Evolutionary conservation across 1,140 invertebrate species (phyloP).

Genomic region (Lasaia peninsularis): DNA sequence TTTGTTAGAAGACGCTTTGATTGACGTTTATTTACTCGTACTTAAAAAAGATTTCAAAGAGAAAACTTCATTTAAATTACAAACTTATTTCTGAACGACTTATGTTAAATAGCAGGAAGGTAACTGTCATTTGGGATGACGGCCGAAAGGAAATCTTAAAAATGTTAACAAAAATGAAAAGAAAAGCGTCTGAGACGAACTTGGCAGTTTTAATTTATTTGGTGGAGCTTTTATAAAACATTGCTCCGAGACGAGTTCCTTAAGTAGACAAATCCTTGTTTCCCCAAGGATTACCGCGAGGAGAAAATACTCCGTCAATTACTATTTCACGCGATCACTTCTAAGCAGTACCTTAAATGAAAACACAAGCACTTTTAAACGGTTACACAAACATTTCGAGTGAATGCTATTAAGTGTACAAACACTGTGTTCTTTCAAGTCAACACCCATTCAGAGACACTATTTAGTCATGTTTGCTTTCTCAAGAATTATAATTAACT

Average conservation of each 20-base stretch:
- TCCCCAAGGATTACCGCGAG: slow-evolving; percentile 22
- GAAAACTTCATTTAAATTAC: not conserved
- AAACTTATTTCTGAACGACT: not conserved
- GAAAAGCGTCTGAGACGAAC: not conserved
- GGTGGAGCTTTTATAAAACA: slow-evolving; percentile 12
- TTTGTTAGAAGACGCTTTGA: not conserved
- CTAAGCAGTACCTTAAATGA: not conserved
- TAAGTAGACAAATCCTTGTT: slow-evolving; percentile 26
- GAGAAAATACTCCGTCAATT: slow-evolving; percentile 18
- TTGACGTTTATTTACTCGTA: not conserved
- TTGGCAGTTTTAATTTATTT: slow-evolving; percentile 12
- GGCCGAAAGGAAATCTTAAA: not conserved
- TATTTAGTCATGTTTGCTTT: slow-evolving; percentile 10
- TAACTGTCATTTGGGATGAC: not conserved
- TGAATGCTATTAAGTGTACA: slow-evolving; percentile 4
- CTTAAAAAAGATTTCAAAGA: not conserved
- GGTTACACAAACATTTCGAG: not conserved
- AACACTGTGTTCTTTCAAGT: slow-evolving; percentile 9
- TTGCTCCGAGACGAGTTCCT: slow-evolving; percentile 9
- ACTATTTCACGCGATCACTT: slow-evolving; percentile 14
- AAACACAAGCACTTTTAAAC: not conserved
- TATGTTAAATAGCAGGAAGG: not conserved
- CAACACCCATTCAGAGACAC: not conserved
- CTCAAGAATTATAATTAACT: slow-evolving; percentile 11
- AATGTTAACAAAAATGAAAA: not conserved